phyloP scores from a whole-genome alignment of 37 sponge, comb jelly and placozoan genomes.

The Cladorhizidae sp. region DNA sequence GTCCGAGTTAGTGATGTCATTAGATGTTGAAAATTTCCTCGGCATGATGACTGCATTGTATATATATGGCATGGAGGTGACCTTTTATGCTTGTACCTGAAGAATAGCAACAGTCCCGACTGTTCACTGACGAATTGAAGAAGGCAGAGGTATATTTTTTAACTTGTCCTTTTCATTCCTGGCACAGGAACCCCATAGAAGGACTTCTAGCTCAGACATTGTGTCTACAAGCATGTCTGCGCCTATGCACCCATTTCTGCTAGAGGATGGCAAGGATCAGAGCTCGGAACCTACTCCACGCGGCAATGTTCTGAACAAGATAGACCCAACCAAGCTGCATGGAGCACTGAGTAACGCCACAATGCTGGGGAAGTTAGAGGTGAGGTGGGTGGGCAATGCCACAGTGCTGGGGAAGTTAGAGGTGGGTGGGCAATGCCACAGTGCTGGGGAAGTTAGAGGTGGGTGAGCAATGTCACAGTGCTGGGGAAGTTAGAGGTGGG shows the following conservation, averaged over 20 bases:
- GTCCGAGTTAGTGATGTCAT: too few relatives aligned
- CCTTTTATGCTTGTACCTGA: too few relatives aligned
- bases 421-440: not conserved
- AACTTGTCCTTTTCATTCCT: too few relatives aligned
- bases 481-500: conserved; percentile 40
- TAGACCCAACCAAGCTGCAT: conserved; percentile 41
- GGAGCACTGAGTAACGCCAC: conserved; percentile 56
- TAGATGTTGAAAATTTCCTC: too few relatives aligned
- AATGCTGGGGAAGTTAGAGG: conserved; percentile 30
- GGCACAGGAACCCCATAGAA: not conserved
- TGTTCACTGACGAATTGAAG: too few relatives aligned
- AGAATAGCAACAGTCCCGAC: too few relatives aligned
- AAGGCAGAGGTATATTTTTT: too few relatives aligned
- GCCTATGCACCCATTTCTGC: conserved; percentile 33
- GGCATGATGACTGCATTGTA: too few relatives aligned
- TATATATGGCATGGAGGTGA: too few relatives aligned
- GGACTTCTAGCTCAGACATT: not conserved
- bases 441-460: not conserved
- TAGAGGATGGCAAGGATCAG: not conserved
- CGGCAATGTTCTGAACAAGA: conserved; percentile 21
- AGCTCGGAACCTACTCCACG: not conserved
- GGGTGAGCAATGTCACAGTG: conserved; percentile 27
- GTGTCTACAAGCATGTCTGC: not conserved
- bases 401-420: not conserved
- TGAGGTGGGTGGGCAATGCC: not conserved